phyloP scores from a whole-genome alignment of 2,888 invertebrate genomes.

The Dolomedes plantarius region DNA sequence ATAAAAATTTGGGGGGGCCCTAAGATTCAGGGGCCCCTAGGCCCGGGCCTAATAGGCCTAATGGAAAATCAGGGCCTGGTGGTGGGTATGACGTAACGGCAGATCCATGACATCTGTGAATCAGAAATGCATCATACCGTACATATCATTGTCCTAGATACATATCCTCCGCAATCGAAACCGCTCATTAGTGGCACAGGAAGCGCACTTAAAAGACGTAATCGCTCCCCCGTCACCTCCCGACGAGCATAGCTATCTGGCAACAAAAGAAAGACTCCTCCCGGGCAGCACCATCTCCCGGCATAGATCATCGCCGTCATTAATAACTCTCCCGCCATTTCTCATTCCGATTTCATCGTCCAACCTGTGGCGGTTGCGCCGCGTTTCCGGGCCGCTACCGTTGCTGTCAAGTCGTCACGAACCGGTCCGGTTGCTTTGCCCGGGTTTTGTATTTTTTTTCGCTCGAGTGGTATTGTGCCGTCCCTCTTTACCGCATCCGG shows the following conservation, averaged over 20 bases:
- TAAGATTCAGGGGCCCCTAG: too few relatives aligned
- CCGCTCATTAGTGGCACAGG: constrained; percentile 20
- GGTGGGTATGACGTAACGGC: too few relatives aligned
- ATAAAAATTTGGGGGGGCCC: too few relatives aligned
- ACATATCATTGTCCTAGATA: not conserved
- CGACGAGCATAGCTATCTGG: constrained; percentile 8
- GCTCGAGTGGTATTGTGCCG: constrained; percentile 15
- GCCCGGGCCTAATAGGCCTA: too few relatives aligned
- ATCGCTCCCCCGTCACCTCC: constrained; percentile 31
- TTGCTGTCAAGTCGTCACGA: constrained; percentile 51
- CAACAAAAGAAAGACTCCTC: not conserved
- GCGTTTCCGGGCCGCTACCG: constrained; percentile 31
- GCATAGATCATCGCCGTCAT: constrained; percentile 49
- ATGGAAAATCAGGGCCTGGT: too few relatives aligned
- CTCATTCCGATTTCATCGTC: constrained; percentile 54
- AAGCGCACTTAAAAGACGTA: constrained; percentile 33
- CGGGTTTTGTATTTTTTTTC: not conserved
- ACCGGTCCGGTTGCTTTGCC: not conserved
- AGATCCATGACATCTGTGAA: not conserved
- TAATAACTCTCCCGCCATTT: constrained; percentile 45
- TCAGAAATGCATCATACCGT: not conserved
- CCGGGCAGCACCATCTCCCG: not conserved
- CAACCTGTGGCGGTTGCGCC: constrained; percentile 7
- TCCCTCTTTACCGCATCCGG: constrained; percentile 38
- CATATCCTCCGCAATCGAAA: not conserved